Evolutionary conservation across 2,888 invertebrate species (phyloP).

Genomic region (Thalpophila matura): DNA sequence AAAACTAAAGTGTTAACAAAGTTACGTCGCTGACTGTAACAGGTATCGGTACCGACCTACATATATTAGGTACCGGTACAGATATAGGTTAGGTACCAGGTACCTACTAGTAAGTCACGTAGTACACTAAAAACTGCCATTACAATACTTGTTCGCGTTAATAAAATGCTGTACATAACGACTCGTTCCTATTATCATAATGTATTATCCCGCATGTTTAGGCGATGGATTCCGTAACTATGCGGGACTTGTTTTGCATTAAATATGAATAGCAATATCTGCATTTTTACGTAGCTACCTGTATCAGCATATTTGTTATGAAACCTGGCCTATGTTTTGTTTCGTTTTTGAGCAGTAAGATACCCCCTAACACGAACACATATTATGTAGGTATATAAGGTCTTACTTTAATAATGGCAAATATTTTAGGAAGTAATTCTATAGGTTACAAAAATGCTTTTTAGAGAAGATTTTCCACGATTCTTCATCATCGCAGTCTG

Average conservation of each 20-base stretch:
- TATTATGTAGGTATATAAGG: too few species aligned
- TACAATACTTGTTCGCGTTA: neutral
- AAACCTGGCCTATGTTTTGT: neutral
- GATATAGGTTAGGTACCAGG: slow-evolving; percentile 2
- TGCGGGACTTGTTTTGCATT: slow-evolving; percentile 42
- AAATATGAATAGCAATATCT: slow-evolving; percentile 21
- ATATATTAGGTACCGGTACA: too few species aligned
- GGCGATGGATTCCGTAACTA: slow-evolving; percentile 40
- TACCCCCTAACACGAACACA: too few species aligned
- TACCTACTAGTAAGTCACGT: neutral
- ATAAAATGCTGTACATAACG: slow-evolving; percentile 13
- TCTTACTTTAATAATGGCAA: too few species aligned
- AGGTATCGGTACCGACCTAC: too few species aligned
- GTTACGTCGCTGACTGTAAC: too few species aligned
- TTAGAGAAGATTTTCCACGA: too few species aligned
- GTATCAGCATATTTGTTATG: neutral
- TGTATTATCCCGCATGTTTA: slow-evolving; percentile 44
- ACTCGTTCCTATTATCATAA: slow-evolving; percentile 39
- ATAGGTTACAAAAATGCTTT: too few species aligned
- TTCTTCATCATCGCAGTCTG: too few species aligned
- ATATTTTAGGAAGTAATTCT: too few species aligned
- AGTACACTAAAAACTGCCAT: neutral
- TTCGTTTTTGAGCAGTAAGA: neutral
- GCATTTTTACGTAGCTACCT: neutral
- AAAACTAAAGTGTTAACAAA: too few species aligned